Evolutionary conservation across 2,797 vertebrate species (phyloP).

Genomic region (Amphiprion clarkii): DNA sequence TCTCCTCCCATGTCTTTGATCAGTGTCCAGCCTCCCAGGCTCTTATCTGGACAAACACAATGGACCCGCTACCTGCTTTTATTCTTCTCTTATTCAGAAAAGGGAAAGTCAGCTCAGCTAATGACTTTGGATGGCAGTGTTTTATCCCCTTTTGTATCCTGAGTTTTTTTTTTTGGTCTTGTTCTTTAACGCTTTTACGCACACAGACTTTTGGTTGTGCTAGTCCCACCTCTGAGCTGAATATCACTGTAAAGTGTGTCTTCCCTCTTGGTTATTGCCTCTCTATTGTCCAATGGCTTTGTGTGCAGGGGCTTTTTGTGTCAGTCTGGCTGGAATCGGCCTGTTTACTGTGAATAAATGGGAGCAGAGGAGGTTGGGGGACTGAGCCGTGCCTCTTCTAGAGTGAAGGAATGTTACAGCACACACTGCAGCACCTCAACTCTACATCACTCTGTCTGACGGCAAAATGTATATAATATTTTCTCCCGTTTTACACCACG

Average conservation of each 20-base stretch:
- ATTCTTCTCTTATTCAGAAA: slow-evolving; percentile 35
- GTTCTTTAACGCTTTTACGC: slow-evolving; percentile 33
- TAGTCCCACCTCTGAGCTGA: slow-evolving; percentile 48
- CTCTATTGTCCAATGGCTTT: slow-evolving; percentile 67
- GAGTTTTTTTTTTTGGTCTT: slow-evolving; percentile 33
- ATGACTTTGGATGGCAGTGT: slow-evolving; percentile 49
- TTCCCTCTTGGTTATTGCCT: slow-evolving; percentile 65
- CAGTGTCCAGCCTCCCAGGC: slow-evolving; percentile 44
- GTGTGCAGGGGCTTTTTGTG: slow-evolving; percentile 66
- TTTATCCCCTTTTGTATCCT: slow-evolving; percentile 43
- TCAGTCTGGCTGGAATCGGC: slow-evolving; percentile 58
- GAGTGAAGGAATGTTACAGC: slow-evolving; percentile 48
- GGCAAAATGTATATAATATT: not conserved
- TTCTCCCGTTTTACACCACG: not conserved
- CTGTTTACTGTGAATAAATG: slow-evolving; percentile 77
- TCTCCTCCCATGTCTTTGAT: slow-evolving; percentile 49
- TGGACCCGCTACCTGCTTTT: slow-evolving; percentile 43
- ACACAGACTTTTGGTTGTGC: slow-evolving; percentile 18
- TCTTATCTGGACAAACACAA: slow-evolving; percentile 61
- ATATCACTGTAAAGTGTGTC: slow-evolving; percentile 60
- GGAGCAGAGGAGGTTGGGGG: slow-evolving; percentile 54
- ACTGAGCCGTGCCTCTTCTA: slow-evolving; percentile 48
- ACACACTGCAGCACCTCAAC: slow-evolving; percentile 29
- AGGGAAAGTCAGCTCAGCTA: slow-evolving; percentile 20
- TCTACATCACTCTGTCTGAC: slow-evolving; percentile 2